These are phyloP conservation scores for Forbesichthys agassizii DNA, from an alignment of 2,113 vertebrate species.

Conservation along the genomic window DNA sequence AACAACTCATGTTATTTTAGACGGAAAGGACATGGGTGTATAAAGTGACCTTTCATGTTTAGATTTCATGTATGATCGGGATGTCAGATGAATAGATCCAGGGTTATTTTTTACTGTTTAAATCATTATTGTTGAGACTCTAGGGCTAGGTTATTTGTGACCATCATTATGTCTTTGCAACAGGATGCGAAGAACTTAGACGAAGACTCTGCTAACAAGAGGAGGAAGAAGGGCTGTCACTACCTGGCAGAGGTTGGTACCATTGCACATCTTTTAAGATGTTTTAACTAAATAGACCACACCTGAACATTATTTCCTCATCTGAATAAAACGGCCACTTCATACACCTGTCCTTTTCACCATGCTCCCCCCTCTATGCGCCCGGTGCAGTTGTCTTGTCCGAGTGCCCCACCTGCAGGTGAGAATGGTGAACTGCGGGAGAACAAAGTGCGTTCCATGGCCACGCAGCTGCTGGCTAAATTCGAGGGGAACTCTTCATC, in stretches of 20 bases:
- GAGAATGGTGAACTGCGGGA: conserved; percentile 78
- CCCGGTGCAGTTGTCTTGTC: conserved; percentile 71
- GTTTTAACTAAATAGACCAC: not conserved
- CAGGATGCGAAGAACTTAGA: conserved; percentile 84
- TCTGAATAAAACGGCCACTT: not conserved
- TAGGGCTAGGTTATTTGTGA: not conserved
- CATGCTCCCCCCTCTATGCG: not conserved
- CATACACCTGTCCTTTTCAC: too few species aligned
- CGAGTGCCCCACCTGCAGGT: conserved; percentile 68
- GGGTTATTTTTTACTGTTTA: too few species aligned
- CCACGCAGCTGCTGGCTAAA: conserved; percentile 91
- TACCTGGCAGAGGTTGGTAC: conserved; percentile 84
- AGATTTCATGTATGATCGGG: too few species aligned
- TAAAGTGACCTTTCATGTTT: too few species aligned
- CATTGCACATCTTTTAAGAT: not conserved
- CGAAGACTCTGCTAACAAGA: conserved; percentile 86
- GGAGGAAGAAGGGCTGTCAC: conserved; percentile 79
- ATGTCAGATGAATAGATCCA: too few species aligned
- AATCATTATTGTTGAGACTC: too few species aligned
- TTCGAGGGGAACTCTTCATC: conserved; percentile 86
- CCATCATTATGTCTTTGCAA: not conserved
- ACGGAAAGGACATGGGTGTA: too few species aligned
- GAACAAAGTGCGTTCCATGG: conserved; percentile 95
- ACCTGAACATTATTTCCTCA: not conserved
- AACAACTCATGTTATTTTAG: too few species aligned